A percentile compares a stretch with the other conserved stretches of the same genome.
phyloP scores from a whole-genome alignment of 2,888 invertebrate species.

The Pseudococcus longispinus region DNA sequence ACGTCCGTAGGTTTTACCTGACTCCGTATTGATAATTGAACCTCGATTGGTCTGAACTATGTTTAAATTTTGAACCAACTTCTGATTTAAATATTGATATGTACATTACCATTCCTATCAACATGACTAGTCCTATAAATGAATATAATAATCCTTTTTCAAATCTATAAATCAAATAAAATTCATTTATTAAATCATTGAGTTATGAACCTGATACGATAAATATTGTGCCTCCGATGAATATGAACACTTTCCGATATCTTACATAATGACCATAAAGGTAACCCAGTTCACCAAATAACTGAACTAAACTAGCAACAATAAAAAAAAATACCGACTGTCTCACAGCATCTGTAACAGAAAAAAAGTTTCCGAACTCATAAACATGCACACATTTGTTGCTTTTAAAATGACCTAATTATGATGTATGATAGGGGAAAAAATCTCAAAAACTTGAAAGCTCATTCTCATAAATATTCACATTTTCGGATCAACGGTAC shows the following conservation, averaged over 20 bases:
- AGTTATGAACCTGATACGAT: slow-evolving; percentile 78
- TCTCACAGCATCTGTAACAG: slow-evolving; percentile 81
- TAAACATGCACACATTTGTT: background rate
- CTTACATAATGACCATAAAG: slow-evolving; percentile 80
- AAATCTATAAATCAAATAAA: background rate
- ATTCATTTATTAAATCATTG: background rate
- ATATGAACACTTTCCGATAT: slow-evolving; percentile 78
- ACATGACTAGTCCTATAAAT: slow-evolving; percentile 82
- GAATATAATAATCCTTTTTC: background rate
- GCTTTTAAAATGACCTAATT: background rate
- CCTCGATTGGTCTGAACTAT: slow-evolving; percentile 78
- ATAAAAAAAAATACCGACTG: slow-evolving; percentile 83
- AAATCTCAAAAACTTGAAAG: slow-evolving; percentile 1
- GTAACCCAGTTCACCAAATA: slow-evolving; percentile 81
- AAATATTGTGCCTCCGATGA: slow-evolving; percentile 84
- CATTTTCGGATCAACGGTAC: slow-evolving; percentile 13
- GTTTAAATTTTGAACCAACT: slow-evolving; percentile 84
- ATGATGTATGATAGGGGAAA: background rate
- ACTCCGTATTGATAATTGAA: slow-evolving; percentile 89
- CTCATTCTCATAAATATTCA: background rate
- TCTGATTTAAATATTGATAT: slow-evolving; percentile 91
- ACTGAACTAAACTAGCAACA: slow-evolving; percentile 77
- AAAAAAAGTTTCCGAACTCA: background rate
- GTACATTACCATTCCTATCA: slow-evolving; percentile 90
- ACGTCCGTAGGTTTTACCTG: slow-evolving; percentile 59